Evolutionary conservation across 2,113 vertebrate species (phyloP).

Genomic region (Motacilla alba): DNA sequence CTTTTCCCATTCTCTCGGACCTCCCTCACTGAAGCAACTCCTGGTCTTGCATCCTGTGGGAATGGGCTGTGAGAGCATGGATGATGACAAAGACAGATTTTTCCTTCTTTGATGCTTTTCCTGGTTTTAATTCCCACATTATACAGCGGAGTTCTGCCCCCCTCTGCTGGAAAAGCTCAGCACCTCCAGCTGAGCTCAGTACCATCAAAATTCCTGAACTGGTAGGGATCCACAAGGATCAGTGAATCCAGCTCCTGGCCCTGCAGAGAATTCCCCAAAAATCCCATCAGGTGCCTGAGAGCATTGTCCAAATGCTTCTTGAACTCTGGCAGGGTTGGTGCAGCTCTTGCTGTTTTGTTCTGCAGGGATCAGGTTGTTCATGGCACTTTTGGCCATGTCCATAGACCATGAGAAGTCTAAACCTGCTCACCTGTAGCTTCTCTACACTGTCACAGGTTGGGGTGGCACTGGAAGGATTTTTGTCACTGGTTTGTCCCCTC

Average conservation of each 20-base stretch:
- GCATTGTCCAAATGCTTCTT: rapidly evolving
- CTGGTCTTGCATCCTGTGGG: not conserved
- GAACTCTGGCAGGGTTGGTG: not conserved
- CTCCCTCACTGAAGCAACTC: not conserved
- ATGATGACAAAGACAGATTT: not conserved
- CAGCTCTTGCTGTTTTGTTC: not conserved
- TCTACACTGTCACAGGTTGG: not conserved
- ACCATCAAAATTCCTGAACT: not conserved
- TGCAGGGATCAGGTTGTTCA: not conserved
- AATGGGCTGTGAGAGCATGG: not conserved
- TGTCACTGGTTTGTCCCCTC: not conserved
- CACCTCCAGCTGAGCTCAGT: not conserved
- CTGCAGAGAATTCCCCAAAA: not conserved
- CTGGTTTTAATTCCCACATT: not conserved
- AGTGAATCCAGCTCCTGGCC: rapidly evolving
- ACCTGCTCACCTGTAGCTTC: not conserved
- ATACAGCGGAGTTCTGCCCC: slow-evolving; percentile 44
- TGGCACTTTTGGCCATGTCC: not conserved
- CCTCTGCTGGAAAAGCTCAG: slow-evolving; percentile 59
- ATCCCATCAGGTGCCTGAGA: not conserved
- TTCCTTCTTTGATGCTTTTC: not conserved
- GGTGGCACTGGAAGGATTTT: not conserved
- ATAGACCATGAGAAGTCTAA: not conserved
- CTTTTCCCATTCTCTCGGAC: not conserved
- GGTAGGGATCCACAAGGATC: not conserved